phyloP scores from a whole-genome alignment of 2,888 invertebrate species.

The Thumatha senex region DNA sequence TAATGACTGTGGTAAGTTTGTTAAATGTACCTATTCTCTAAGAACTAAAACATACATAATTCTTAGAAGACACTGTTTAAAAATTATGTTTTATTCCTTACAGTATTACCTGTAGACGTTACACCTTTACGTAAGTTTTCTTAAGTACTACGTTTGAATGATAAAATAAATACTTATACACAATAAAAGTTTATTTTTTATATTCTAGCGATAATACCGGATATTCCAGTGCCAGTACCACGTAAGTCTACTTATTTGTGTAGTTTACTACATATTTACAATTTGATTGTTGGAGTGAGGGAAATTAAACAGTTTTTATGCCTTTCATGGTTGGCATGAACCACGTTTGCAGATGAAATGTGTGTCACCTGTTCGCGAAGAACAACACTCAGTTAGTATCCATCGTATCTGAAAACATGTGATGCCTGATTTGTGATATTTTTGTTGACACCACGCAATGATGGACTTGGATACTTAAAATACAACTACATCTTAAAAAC shows the following conservation, averaged over 20 bases:
- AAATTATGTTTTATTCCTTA: not conserved
- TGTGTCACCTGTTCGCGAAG: constrained; percentile 23
- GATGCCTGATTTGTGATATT: no score
- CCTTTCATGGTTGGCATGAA: constrained; percentile 21
- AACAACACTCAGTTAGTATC: constrained; percentile 30
- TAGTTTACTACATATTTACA: not conserved
- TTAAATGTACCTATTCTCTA: not conserved
- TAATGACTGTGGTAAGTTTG: constrained; percentile 55
- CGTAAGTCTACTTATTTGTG: constrained; percentile 30
- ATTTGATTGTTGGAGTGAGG: not conserved
- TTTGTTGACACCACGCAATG: no score
- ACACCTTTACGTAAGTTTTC: constrained; percentile 40
- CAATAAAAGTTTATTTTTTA: constrained; percentile 5
- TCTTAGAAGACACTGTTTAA: not conserved
- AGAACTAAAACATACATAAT: not conserved
- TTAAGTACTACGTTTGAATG: not conserved
- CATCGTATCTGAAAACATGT: constrained; percentile 4
- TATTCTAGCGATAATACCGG: constrained; percentile 39
- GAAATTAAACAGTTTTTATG: constrained; percentile 15
- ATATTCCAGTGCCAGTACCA: constrained; percentile 31
- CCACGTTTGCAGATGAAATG: constrained; percentile 16
- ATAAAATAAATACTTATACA: not conserved
- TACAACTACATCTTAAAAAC: no score
- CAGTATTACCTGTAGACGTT: constrained; percentile 39
- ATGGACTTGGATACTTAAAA: no score